Base-by-base conservation (phyloP, 2,113 vertebrate species). In the Zosterops lateralis region DNA sequence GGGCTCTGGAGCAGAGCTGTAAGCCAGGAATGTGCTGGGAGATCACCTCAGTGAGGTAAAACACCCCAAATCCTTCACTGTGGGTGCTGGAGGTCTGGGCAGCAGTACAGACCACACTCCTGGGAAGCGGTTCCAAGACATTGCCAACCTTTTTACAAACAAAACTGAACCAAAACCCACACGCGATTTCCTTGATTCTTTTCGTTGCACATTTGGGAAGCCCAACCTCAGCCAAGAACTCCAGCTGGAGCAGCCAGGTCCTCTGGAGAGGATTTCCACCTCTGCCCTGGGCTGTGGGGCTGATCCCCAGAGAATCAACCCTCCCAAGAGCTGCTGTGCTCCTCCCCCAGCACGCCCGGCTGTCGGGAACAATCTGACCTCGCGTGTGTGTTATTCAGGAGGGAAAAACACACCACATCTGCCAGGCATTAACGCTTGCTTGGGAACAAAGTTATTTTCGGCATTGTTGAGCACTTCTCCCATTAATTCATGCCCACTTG, bases 381-480 rank as follows among this genome's bases (percentile, higher is more conserved):
- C 95, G 40, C 7, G 2, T 13, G 85, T n/a, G 75, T 8, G 4
- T 57, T 65, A 50, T 57, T 73, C 89, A 85, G 76, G 45, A 92
- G 83, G 79, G 83, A 72, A 68, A 67, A 66, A 19, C 79, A 86
- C 91, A 86, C 24, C 86, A 89, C 93, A 92, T 74, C 73, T 86
- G 87, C 40, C 28, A 11, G 7, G 79, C 75, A 36, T 11, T 21
- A 65, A 53, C 3, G 22, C 89, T 38, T 19, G 67, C 96, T 56
- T 4, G 4, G 91, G 80, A 95, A 92, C 87, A 71, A 56, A 75
- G 91, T 74, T 90, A 93, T 95, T 95, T 92, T 92, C 9, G 14
- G 93, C 60, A 3, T 11, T 70, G 86, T 10, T 47, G 45, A 90
- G 72, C 60, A 5, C 83, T 80, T 34, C 72, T 81, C 28, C 10